Conservation (phyloP, 2,113 vertebrate genomes). For the Murina feae region DNA sequence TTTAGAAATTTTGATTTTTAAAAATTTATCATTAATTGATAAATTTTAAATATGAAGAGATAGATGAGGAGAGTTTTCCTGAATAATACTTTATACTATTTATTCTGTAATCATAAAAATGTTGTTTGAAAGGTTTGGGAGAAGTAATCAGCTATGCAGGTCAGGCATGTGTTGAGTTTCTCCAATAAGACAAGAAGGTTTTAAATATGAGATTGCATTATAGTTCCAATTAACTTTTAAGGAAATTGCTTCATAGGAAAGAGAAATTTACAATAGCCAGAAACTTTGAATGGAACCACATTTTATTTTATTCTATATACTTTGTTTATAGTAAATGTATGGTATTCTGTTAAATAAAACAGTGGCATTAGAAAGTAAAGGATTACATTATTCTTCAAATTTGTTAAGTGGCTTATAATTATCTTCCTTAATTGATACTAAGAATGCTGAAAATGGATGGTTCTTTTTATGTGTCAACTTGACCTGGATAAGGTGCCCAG, state of each 20-base stretch:
- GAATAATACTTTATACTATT: neutral
- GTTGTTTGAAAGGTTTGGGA: neutral
- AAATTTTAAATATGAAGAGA: neutral
- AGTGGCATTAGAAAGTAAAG: neutral
- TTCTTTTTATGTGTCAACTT: neutral
- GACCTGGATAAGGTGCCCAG: neutral
- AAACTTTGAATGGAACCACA: neutral
- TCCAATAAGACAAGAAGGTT: neutral
- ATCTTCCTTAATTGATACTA: neutral
- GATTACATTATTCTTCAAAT: neutral
- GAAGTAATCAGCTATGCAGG: neutral
- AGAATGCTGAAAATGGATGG: neutral
- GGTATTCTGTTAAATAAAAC: neutral
- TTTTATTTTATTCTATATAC: neutral
- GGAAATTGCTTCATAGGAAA: neutral
- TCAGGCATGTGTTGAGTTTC: neutral
- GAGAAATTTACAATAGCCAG: neutral
- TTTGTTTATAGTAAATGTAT: neutral
- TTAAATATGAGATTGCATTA: neutral
- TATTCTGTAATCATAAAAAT: neutral
- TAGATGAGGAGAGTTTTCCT: neutral
- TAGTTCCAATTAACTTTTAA: neutral
- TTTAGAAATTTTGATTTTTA: conserved; percentile 15
- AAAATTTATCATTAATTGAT: neutral
- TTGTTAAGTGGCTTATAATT: neutral